Percentiles rank a stretch among this genome's conserved stretches.
These are phyloP conservation scores for Taeniopygia guttata DNA, from an alignment of 2,797 vertebrate genomes.

Conservation along the genomic window DNA sequence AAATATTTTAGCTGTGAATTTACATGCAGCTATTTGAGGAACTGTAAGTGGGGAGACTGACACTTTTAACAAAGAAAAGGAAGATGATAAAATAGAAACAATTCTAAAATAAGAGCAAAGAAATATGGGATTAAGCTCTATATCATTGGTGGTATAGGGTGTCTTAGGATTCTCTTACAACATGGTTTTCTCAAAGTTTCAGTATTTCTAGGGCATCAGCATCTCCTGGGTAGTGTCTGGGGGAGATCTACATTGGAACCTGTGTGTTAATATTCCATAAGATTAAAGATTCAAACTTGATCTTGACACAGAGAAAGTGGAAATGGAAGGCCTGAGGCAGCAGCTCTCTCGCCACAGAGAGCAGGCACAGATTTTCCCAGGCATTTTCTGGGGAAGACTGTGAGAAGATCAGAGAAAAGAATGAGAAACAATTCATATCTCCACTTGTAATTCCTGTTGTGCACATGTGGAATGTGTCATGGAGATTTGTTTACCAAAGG, in stretches of 20 bases:
- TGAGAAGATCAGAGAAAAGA: too few species aligned
- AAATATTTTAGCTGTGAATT: background rate
- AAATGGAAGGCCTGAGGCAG: background rate
- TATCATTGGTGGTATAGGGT: background rate
- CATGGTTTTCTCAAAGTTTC: background rate
- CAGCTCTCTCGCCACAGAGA: too few species aligned
- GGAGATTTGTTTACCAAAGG: too few species aligned
- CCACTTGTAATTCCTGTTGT: too few species aligned
- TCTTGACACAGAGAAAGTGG: background rate
- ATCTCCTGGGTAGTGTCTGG: background rate
- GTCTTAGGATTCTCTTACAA: background rate
- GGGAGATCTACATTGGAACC: background rate
- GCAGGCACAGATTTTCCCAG: too few species aligned
- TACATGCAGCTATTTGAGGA: background rate
- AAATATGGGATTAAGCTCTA: background rate
- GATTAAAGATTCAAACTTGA: background rate
- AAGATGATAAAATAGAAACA: background rate
- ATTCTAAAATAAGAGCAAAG: background rate
- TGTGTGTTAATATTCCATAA: background rate
- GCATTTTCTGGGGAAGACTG: too few species aligned
- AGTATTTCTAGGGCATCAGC: background rate
- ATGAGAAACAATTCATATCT: too few species aligned
- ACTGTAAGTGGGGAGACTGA: background rate
- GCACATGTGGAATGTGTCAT: too few species aligned
- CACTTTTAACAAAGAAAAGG: background rate